Evolutionary conservation across 2,888 invertebrate genomes (phyloP), one percentile per base, ranked within the genome.

Genomic region (Drosophila algonquin): DNA sequence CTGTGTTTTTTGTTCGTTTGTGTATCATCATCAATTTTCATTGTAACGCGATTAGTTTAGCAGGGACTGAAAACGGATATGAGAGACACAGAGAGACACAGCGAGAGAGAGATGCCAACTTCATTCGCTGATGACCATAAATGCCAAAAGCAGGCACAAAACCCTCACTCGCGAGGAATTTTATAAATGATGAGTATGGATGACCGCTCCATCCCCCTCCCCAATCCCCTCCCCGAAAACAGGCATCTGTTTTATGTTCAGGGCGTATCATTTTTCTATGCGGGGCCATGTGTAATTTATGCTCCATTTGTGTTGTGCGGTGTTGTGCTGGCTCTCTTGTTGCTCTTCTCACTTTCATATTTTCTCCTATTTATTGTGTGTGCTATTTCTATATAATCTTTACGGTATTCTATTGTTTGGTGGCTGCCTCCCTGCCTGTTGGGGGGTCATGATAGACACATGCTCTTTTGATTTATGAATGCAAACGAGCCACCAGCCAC

Each of bases 391-490:
- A 76, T 83, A 88, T 83, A 82, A 82, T 82, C 82, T 82, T 75
- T 86, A 65, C 54, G 81, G 77, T 40, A 47, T 50, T 27, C 56
- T 67, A 87, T 84, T 89, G 83, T 84, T 79, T 75, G 78, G 68
- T 70, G 73, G 60, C 55, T 63, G 53, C 45, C 16, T 30, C 14
- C n/a, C n/a, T 45, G 24, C 10, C 21, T 1, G 54, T 9, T 27
- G 47, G 30, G 40, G 59, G 45, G 16, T 52, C 60, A 75, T 84
- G 83, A 84, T 89, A 87, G 83, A 89, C 83, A 83, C 79, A 88
- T 83, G 83, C 87, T 84, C 58, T 73, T 88, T 88, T 83, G 89
- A 88, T 83, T 83, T 83, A 83, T 83, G 89, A 87, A 82, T 88
- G 88, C 88, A 85, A 88, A 82, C 88, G 81, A 87, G 85, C 52